Evolutionary conservation across 2,888 invertebrate species (phyloP).

Genomic region (Augiades crinisus): DNA sequence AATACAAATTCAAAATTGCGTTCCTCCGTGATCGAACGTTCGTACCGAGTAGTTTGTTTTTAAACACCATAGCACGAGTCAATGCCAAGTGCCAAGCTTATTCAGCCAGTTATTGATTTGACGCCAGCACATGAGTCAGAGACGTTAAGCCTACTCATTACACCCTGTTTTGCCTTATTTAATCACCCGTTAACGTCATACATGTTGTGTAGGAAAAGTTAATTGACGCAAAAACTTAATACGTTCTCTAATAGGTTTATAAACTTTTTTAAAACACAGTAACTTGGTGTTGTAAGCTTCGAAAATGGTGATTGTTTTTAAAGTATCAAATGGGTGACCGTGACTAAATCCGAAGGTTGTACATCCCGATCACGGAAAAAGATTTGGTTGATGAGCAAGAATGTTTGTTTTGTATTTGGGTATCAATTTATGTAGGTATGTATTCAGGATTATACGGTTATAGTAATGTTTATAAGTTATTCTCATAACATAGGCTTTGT

Average conservation of each 20-base stretch:
- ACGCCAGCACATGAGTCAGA: conserved; percentile 53
- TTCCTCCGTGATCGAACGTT: conserved; percentile 24
- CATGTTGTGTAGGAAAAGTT: conserved; percentile 5
- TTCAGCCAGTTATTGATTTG: conserved; percentile 51
- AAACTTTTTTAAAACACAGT: not conserved
- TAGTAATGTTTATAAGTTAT: too few relatives aligned
- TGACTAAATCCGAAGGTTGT: too few relatives aligned
- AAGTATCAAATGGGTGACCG: too few relatives aligned
- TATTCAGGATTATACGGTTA: too few relatives aligned
- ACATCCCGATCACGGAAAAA: too few relatives aligned
- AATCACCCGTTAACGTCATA: conserved; percentile 26
- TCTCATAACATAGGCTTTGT: too few relatives aligned
- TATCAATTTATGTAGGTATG: too few relatives aligned
- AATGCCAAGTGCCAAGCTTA: conserved; percentile 46
- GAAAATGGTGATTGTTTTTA: too few relatives aligned
- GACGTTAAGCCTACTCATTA: conserved; percentile 35
- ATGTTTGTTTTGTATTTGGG: too few relatives aligned
- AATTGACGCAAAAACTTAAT: conserved; percentile 2
- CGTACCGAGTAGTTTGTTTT: conserved; percentile 23
- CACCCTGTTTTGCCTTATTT: conserved; percentile 40
- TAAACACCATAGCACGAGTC: conserved; percentile 32
- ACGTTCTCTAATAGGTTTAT: not conserved
- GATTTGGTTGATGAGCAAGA: too few relatives aligned
- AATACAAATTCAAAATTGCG: conserved; percentile 24
- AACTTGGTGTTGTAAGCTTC: too few relatives aligned